A percentile compares a stretch with the other conserved stretches of the same genome.
phyloP scores from a whole-genome alignment of 2,113 vertebrate species.

The Etheostoma spectabile region DNA sequence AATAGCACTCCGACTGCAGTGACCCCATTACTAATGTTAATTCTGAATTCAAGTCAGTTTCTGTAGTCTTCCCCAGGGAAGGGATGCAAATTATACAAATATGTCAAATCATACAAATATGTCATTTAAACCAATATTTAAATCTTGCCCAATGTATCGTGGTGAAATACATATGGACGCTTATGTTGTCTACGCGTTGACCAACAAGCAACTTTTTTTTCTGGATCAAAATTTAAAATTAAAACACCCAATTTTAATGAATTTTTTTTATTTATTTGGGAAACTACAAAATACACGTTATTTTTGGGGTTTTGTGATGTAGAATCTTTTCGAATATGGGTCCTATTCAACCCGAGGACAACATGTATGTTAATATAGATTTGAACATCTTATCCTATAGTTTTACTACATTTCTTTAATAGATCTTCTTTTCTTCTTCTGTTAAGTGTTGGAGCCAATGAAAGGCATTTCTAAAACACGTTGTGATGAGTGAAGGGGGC shows the following conservation, averaged over 20 bases:
- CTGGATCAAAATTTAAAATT: too few species aligned
- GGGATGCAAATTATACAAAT: background rate
- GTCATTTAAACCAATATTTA: background rate
- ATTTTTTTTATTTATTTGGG: too few species aligned
- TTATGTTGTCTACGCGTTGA: too few species aligned
- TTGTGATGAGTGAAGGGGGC: background rate
- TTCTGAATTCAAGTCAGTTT: constrained; percentile 18
- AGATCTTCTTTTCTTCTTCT: background rate
- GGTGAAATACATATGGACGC: background rate
- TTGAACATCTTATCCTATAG: background rate
- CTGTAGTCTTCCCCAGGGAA: background rate
- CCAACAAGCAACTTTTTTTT: too few species aligned
- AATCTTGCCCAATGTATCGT: background rate
- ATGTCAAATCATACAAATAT: background rate
- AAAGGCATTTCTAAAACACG: background rate
- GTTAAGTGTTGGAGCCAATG: background rate
- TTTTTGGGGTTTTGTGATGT: too few species aligned
- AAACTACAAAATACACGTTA: too few species aligned
- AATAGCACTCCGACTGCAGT: too few species aligned
- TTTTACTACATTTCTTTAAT: background rate
- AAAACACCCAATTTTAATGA: too few species aligned
- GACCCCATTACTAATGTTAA: background rate
- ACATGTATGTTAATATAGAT: background rate
- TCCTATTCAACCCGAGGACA: too few species aligned
- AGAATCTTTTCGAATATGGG: too few species aligned